Percentiles rank a stretch among this genome's conserved stretches.
phyloP scores from a whole-genome alignment of 2,797 vertebrate species.

The Pelochelys cantorii region DNA sequence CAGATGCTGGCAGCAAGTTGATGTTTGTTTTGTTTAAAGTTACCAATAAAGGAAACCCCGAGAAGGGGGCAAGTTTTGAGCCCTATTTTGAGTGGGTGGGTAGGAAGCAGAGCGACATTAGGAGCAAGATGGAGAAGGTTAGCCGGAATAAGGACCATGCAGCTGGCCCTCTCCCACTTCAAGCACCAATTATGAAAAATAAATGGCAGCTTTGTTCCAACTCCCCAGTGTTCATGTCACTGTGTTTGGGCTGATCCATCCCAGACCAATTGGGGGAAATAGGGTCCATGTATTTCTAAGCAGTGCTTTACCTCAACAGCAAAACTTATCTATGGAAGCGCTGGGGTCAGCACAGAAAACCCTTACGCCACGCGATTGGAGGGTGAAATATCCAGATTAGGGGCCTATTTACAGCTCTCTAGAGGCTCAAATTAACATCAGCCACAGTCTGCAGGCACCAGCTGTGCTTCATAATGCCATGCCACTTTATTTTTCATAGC shows the following conservation, averaged over 20 bases:
- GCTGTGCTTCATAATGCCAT: not conserved
- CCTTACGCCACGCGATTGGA: too few species aligned
- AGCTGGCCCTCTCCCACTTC: not conserved
- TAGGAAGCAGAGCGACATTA: not conserved
- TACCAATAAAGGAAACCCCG: not conserved
- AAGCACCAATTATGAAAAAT: not conserved
- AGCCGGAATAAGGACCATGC: not conserved
- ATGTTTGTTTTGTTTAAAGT: not conserved
- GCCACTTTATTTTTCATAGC: not conserved
- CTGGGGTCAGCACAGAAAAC: not conserved
- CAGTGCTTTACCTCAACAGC: not conserved
- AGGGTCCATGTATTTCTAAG: not conserved
- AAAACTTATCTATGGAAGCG: not conserved
- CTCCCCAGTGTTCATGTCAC: not conserved
- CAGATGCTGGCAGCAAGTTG: not conserved
- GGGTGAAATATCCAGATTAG: not conserved
- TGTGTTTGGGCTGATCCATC: not conserved
- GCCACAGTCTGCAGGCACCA: not conserved
- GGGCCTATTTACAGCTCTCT: not conserved
- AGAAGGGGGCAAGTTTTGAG: not conserved
- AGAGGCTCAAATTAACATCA: not conserved
- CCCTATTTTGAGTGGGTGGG: not conserved
- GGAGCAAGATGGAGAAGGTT: not conserved
- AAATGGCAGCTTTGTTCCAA: not conserved
- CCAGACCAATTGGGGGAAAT: not conserved